phyloP scores from a whole-genome alignment of 2,113 vertebrate species.

The Gavialis gangeticus region DNA sequence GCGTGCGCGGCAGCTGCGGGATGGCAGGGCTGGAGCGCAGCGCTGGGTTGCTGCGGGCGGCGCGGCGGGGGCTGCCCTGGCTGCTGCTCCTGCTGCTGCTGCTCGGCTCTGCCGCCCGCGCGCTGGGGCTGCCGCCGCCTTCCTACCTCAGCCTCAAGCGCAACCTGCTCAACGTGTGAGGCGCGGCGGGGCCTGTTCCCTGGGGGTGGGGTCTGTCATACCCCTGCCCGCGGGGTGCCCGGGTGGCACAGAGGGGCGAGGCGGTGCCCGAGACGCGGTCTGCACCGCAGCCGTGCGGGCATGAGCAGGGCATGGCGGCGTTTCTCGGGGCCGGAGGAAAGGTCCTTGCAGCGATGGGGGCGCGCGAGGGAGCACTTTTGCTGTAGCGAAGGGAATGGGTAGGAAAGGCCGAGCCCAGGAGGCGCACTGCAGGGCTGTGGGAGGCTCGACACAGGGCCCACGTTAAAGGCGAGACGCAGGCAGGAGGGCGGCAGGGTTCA shows the following conservation, averaged over 20 bases:
- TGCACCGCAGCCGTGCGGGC: background rate
- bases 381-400: too few relatives aligned
- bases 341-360: too few relatives aligned
- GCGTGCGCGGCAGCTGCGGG: background rate
- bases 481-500: too few relatives aligned
- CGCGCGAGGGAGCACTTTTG: too few relatives aligned
- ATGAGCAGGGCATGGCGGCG: too few relatives aligned
- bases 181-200: background rate
- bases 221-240: background rate
- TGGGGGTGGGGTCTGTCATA: background rate
- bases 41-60: background rate
- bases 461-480: too few relatives aligned
- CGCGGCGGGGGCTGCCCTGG: constrained; percentile 75
- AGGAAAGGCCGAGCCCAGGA: too few relatives aligned
- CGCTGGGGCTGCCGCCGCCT: constrained; percentile 80
- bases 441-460: too few relatives aligned
- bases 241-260: background rate
- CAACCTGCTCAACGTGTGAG: constrained; percentile 92
- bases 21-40: background rate
- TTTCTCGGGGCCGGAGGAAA: background rate
- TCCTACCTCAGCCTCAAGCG: constrained; percentile 88
- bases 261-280: too few relatives aligned
- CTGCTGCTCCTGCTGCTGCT: constrained; percentile 77
- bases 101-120: constrained; percentile 81
- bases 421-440: too few relatives aligned